These are phyloP conservation scores for Lucinisca nassula DNA, from an alignment of 2,888 invertebrate species.

Conservation along the genomic window DNA sequence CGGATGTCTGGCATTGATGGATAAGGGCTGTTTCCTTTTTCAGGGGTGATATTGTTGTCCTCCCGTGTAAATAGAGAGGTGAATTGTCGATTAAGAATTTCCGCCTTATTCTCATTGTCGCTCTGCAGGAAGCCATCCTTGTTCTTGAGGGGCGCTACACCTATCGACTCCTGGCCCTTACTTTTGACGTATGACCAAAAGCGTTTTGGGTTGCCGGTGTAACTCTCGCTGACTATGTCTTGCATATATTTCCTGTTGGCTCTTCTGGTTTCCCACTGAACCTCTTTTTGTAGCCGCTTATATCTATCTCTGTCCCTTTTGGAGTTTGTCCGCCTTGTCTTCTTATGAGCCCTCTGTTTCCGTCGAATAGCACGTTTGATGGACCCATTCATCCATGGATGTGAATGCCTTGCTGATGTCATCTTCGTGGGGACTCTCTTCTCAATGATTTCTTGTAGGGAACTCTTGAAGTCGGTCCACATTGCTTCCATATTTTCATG, in stretches of 20 bases:
- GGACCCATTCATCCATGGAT: conserved; percentile 22
- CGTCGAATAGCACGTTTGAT: background rate
- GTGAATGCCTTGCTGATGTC: background rate
- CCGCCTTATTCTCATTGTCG: conserved; percentile 33
- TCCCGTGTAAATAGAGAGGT: conserved; percentile 27
- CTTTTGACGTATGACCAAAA: conserved; percentile 45
- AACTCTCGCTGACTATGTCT: background rate
- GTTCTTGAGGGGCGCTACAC: conserved; percentile 40
- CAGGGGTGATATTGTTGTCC: conserved; percentile 5
- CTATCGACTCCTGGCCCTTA: conserved; percentile 30
- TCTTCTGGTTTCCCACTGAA: conserved; percentile 7
- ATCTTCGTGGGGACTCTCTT: conserved; percentile 19
- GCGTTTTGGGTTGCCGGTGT: conserved; percentile 12
- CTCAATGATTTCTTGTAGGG: background rate
- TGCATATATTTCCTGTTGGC: background rate
- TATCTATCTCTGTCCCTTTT: conserved; percentile 18
- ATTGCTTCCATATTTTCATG: background rate
- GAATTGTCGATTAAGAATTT: conserved; percentile 38
- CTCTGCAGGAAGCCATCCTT: conserved; percentile 41
- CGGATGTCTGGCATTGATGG: conserved; percentile 22
- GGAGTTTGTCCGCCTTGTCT: background rate
- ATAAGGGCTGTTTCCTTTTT: conserved; percentile 32
- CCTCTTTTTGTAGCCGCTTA: conserved; percentile 14
- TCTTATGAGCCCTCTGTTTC: background rate
- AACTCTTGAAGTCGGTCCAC: conserved; percentile 11